Base-by-base conservation (phyloP, 2,888 invertebrate genomes). In the Mycalesis mineus region DNA sequence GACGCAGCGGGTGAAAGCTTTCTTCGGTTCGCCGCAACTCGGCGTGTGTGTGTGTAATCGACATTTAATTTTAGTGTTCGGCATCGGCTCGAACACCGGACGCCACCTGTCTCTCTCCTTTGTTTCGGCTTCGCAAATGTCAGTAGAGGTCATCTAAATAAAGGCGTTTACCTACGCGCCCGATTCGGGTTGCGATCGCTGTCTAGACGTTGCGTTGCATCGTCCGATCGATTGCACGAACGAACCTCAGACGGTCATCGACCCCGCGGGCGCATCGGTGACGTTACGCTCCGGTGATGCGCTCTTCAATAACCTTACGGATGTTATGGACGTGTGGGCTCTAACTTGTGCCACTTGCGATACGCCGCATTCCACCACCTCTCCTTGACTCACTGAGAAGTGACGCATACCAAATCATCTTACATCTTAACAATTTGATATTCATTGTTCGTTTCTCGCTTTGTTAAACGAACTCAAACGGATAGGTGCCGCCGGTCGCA, bases 141-240 rank as follows among this genome's bases (percentile, higher is more conserved):
- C 88, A 85, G 76, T 70, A 71, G 84, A 89, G 88, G 88, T 88
- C 88, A 83, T 88, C 88, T 88, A 88, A 88, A 88, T 88, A 85
- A 82, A 87, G 82, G 80, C 77, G 77, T 68, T 80, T 77, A 36
- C 36, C 36, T 36, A 81, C 81, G 84, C 81, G 77, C 80, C 76
- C 75, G 77, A 80, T 83, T 87, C 73, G 85, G 84, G 78, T 75
- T 73, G 77, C 79, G 83, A 80, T 84, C 82, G 79, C 75, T 78
- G 88, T 87, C 88, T 88, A 88, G 88, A 88, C 88, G 82, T 79
- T 82, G 80, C 73, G 82, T 83, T 86, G 87, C 86, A 84, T 84
- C 82, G 88, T 81, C 82, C 86, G 82, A 89, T 89, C 88, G 88
- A 89, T 89, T 84, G 86, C 81, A 83, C 83, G 86, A 80, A 78